Conservation (phyloP, 2,113 vertebrate genomes). For the Glaucomys volans region DNA sequence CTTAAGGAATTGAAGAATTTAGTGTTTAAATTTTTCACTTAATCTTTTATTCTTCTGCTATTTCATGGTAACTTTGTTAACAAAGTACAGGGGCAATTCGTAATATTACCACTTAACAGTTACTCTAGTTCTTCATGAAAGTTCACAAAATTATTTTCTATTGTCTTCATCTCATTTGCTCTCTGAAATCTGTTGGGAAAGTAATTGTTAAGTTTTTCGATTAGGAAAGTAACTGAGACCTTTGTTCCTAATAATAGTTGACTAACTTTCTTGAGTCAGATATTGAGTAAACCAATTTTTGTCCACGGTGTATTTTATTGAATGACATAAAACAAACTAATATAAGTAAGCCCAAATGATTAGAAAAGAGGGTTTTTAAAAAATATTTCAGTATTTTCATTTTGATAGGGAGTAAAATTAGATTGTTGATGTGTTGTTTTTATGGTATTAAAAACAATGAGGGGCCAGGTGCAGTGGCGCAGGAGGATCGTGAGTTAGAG, state of each 20-base stretch:
- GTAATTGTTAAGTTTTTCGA: not conserved
- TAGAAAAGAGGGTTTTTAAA: not conserved
- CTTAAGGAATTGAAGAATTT: slow-evolving; percentile 34
- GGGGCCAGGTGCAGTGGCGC: no score
- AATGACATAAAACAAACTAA: not conserved
- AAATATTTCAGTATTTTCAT: not conserved
- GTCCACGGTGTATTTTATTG: not conserved
- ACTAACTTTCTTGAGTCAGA: not conserved
- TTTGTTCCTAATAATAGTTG: not conserved
- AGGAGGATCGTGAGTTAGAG: no score
- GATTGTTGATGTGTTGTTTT: not conserved
- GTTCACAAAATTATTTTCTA: slow-evolving; percentile 29
- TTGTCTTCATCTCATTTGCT: slow-evolving; percentile 22
- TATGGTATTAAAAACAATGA: not conserved
- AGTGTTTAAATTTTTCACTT: not conserved
- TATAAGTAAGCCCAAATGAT: not conserved
- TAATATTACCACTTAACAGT: not conserved
- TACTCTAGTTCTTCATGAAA: not conserved
- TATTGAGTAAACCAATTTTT: not conserved
- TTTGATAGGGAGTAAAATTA: slow-evolving; percentile 9
- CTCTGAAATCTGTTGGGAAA: not conserved
- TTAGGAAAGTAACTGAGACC: not conserved
- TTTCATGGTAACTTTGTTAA: slow-evolving; percentile 18
- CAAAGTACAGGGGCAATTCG: not conserved
- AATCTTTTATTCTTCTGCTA: not conserved